These are phyloP conservation scores for Phycodurus eques DNA, from an alignment of 2,113 vertebrate species.

Conservation along the genomic window DNA sequence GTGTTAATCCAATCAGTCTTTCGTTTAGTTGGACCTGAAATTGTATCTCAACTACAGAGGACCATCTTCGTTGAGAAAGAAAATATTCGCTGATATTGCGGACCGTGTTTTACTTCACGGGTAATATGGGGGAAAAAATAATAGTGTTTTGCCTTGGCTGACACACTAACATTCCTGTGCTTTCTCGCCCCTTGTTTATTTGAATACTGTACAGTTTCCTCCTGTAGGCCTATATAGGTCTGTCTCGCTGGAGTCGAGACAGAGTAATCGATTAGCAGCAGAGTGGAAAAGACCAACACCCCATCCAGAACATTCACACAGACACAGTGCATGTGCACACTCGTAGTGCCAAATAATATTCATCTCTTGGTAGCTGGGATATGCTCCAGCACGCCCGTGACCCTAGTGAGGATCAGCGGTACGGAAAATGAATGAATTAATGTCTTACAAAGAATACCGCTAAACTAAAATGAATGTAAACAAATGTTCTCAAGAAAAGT, in stretches of 20 bases:
- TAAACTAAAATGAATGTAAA: not conserved
- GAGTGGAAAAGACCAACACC: conserved; percentile 52
- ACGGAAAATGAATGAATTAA: too few relatives aligned
- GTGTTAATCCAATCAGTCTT: conserved; percentile 41
- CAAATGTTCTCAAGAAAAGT: not conserved
- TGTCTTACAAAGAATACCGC: conserved; percentile 4
- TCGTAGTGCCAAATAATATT: conserved; percentile 20
- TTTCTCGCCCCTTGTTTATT: conserved; percentile 29
- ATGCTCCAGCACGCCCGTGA: too few relatives aligned
- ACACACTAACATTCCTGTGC: conserved; percentile 13
- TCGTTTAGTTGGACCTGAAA: conserved; percentile 14
- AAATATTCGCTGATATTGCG: conserved; percentile 18
- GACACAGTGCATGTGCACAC: conserved; percentile 34
- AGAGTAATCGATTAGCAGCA: conserved; percentile 60
- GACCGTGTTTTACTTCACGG: conserved; percentile 15
- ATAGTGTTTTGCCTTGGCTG: conserved; percentile 24
- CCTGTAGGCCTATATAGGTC: conserved; percentile 41
- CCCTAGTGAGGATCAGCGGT: too few relatives aligned
- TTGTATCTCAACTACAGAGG: conserved; percentile 4
- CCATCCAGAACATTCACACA: conserved; percentile 40
- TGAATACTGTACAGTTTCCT: conserved; percentile 27
- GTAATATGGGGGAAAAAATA: conserved; percentile 13
- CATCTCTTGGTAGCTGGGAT: not conserved
- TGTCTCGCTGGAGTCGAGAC: conserved; percentile 51
- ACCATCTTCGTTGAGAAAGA: conserved; percentile 2